These are phyloP conservation scores for Zapus hudsonius DNA, from an alignment of 2,113 vertebrate genomes.

Conservation along the genomic window DNA sequence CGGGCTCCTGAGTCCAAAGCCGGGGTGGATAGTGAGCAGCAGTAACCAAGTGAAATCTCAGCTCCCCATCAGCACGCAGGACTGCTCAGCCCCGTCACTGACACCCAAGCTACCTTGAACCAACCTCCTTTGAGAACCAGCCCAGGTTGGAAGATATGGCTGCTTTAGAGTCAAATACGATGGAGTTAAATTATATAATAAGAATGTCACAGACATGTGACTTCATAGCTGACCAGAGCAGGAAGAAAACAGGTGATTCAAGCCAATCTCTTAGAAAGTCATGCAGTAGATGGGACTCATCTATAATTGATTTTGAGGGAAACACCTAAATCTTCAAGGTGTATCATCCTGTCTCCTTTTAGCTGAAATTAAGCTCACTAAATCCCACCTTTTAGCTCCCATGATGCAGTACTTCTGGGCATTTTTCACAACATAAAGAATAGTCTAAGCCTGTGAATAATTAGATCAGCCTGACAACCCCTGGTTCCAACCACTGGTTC, in stretches of 20 bases:
- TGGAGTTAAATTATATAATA: neutral
- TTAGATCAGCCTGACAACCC: no score
- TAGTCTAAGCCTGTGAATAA: no score
- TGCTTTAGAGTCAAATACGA: constrained; percentile 20
- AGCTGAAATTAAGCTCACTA: neutral
- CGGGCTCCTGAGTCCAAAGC: constrained; percentile 56
- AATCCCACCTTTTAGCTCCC: neutral
- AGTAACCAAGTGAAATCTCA: constrained; percentile 64
- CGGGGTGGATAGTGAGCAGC: neutral
- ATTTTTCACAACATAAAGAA: neutral
- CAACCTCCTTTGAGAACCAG: constrained; percentile 16
- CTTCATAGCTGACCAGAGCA: neutral
- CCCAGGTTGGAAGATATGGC: constrained; percentile 8
- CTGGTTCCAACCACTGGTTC: no score
- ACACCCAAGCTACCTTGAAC: constrained; percentile 53
- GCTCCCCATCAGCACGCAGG: constrained; percentile 67
- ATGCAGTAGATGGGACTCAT: neutral
- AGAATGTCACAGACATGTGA: neutral
- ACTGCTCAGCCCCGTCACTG: constrained; percentile 60
- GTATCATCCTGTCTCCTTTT: neutral
- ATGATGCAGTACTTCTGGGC: neutral
- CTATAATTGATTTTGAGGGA: neutral
- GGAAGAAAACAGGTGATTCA: neutral
- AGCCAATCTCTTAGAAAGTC: neutral
- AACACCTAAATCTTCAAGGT: no score